Conservation (phyloP, 2,113 vertebrate species). For the Phylloscopus trochilus region DNA sequence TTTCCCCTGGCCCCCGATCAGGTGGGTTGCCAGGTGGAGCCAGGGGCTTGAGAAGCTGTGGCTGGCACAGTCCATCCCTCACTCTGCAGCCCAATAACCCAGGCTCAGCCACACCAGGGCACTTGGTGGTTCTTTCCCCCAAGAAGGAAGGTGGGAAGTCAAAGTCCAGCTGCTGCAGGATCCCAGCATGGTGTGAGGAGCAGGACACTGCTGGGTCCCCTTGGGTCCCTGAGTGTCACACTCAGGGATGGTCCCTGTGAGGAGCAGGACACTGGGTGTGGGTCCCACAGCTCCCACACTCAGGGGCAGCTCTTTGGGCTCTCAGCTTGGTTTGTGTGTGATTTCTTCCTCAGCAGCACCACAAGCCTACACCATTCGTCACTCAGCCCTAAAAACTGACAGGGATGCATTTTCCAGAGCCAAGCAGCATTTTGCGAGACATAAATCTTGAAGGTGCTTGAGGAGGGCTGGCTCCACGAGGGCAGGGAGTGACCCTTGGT, state of each 20-base stretch:
- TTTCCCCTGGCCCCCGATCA: not conserved
- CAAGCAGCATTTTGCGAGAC: not conserved
- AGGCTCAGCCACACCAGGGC: rapidly evolving
- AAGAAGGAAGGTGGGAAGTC: rapidly evolving
- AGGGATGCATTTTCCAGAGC: not conserved
- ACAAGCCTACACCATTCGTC: not conserved
- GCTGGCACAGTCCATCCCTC: not conserved
- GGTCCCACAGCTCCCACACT: not conserved
- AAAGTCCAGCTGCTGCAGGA: not conserved
- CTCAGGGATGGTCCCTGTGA: not conserved
- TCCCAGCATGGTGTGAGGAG: rapidly evolving
- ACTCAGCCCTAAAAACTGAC: not conserved
- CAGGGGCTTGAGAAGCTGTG: not conserved
- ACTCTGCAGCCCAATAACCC: not conserved
- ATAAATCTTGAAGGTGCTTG: not conserved
- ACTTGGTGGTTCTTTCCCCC: not conserved
- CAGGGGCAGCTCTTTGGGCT: not conserved
- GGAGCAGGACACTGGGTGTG: not conserved
- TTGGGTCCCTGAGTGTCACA: not conserved
- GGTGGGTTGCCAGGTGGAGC: not conserved
- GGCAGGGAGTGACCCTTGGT: not conserved
- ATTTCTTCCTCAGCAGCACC: not conserved
- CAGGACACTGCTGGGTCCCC: not conserved
- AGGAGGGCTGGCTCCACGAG: not conserved
- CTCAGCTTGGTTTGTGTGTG: not conserved